These are phyloP conservation scores for Tangara arthus DNA, from an alignment of 2,797 vertebrate species.

Conservation along the genomic window DNA sequence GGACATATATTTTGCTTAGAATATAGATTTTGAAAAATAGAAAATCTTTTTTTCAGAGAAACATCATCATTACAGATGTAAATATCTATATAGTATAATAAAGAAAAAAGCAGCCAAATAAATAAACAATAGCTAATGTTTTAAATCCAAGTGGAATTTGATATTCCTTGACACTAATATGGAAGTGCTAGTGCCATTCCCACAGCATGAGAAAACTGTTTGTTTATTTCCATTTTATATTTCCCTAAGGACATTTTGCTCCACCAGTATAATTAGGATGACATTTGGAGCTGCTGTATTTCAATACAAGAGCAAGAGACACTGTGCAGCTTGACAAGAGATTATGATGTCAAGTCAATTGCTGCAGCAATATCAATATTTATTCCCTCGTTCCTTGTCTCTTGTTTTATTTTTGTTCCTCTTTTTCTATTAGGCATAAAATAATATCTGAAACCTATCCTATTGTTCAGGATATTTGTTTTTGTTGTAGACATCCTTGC, in stretches of 20 bases:
- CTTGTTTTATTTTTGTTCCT: background rate
- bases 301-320: constrained; percentile 33
- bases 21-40: background rate
- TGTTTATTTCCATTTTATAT: constrained; percentile 39
- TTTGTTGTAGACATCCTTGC: background rate
- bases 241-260: constrained; percentile 40
- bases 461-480: background rate
- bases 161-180: background rate
- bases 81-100: background rate
- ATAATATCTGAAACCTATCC: background rate
- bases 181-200: background rate
- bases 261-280: constrained; percentile 46
- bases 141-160: background rate
- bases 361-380: constrained; percentile 46
- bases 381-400: background rate
- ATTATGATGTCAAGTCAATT: constrained; percentile 50
- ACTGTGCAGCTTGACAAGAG: constrained; percentile 8
- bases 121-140: background rate
- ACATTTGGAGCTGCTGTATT: constrained; percentile 51
- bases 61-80: background rate
- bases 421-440: background rate
- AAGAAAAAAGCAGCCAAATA: background rate
- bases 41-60: background rate
- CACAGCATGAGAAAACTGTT: background rate
- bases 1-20: background rate